Percentiles rank a stretch among this genome's conserved stretches.
These are phyloP conservation scores for Meda fulgida DNA, from an alignment of 2,797 vertebrate genomes.

Conservation along the genomic window DNA sequence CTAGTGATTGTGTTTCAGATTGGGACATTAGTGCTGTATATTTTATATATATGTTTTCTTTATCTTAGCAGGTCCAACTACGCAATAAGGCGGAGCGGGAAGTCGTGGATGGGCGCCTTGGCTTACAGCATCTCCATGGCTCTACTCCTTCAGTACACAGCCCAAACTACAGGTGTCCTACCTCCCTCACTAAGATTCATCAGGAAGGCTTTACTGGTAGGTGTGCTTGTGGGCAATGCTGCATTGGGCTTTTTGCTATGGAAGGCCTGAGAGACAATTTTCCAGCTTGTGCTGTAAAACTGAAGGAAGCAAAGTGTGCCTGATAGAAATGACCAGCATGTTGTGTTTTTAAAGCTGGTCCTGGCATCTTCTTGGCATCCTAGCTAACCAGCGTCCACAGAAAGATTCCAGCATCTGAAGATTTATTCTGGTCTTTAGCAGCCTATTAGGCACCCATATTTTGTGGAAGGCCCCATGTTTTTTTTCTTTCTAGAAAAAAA, in stretches of 20 bases:
- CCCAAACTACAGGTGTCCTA: slow-evolving; percentile 9
- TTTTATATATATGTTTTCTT: slow-evolving; percentile 6
- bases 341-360: background rate
- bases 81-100: slow-evolving; percentile 35
- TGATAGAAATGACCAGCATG: background rate
- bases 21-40: background rate
- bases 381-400: background rate
- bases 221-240: background rate
- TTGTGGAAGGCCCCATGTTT: background rate
- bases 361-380: background rate
- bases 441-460: background rate
- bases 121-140: slow-evolving; percentile 39
- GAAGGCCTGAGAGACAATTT: background rate
- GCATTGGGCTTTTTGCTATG: background rate
- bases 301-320: background rate
- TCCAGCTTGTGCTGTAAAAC: background rate
- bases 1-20: background rate
- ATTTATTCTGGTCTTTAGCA: background rate
- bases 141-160: slow-evolving; percentile 23
- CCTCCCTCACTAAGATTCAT: slow-evolving; percentile 33
- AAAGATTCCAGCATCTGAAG: background rate
- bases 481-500: background rate
- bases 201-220: slow-evolving; percentile 43
- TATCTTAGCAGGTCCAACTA: slow-evolving; percentile 25
- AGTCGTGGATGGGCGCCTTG: slow-evolving; percentile 35